Conservation (phyloP, 2,888 invertebrate genomes). For the Napeogenes sylphis region DNA sequence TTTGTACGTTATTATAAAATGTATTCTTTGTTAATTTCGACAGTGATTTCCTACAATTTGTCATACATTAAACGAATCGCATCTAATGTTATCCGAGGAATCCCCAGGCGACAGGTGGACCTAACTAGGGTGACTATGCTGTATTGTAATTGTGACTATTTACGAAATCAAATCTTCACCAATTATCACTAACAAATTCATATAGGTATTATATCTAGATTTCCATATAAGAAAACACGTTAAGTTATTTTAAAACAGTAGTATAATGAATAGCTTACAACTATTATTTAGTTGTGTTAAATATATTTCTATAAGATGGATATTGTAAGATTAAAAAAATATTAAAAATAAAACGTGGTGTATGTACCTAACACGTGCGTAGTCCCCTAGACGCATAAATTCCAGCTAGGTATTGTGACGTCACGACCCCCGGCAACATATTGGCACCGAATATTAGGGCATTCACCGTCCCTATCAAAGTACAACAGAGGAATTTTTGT, state of each 20-base stretch:
- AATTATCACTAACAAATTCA: background rate
- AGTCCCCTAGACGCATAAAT: slow-evolving; percentile 64
- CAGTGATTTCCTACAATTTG: slow-evolving; percentile 3
- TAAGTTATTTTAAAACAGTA: too few relatives aligned
- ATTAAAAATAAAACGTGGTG: background rate
- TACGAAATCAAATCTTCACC: background rate
- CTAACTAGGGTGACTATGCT: slow-evolving; percentile 20
- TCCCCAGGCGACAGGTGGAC: slow-evolving; percentile 38
- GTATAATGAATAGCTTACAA: too few relatives aligned
- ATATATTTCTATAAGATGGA: too few relatives aligned
- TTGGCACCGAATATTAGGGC: slow-evolving; percentile 42
- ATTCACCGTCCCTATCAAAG: slow-evolving; percentile 36
- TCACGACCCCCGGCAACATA: slow-evolving; percentile 48
- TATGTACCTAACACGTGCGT: slow-evolving; percentile 50
- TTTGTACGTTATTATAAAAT: too few relatives aligned
- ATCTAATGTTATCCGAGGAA: slow-evolving; percentile 22
- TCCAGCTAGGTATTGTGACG: slow-evolving; percentile 53
- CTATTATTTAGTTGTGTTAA: too few relatives aligned
- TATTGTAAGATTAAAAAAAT: too few relatives aligned
- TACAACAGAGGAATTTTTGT: slow-evolving; percentile 22
- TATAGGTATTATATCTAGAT: background rate
- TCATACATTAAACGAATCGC: slow-evolving; percentile 1
- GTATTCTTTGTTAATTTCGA: slow-evolving; percentile 1
- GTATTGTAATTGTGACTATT: slow-evolving; percentile 3
- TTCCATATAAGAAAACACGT: too few relatives aligned